These are phyloP conservation scores for Synergus umbraculus DNA, from an alignment of 2,888 invertebrate species.

Conservation along the genomic window DNA sequence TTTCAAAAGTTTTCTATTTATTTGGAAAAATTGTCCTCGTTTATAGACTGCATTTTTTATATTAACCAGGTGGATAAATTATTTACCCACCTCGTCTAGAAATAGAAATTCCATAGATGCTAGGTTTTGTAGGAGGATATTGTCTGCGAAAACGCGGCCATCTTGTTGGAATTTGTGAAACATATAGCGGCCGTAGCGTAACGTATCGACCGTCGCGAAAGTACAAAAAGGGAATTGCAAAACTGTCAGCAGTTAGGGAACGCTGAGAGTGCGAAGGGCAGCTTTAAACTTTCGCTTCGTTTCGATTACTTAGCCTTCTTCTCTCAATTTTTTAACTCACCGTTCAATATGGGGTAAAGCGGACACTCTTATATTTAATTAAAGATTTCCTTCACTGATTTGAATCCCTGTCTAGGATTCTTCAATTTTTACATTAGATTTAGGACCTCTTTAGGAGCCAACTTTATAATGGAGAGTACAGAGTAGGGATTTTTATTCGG, in stretches of 20 bases:
- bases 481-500: too few relatives aligned
- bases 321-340: not conserved
- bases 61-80: not conserved
- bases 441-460: not conserved
- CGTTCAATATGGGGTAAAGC: not conserved
- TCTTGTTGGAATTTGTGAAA: slow-evolving; percentile 28
- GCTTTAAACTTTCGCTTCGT: slow-evolving; percentile 27
- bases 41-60: not conserved
- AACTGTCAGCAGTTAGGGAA: slow-evolving; percentile 34
- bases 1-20: not conserved
- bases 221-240: slow-evolving; percentile 42
- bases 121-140: not conserved
- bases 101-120: not conserved
- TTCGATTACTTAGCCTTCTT: slow-evolving; percentile 37
- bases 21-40: too few relatives aligned
- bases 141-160: slow-evolving; percentile 18
- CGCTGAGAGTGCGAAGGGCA: slow-evolving; percentile 35
- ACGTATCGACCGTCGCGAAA: slow-evolving; percentile 35
- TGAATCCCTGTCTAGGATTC: not conserved
- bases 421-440: not conserved
- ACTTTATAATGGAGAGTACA: too few relatives aligned
- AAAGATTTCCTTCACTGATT: too few relatives aligned
- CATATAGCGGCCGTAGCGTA: not conserved
- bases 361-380: not conserved
- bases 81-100: not conserved